These are phyloP conservation scores for Bungarus multicinctus DNA, from an alignment of 2,113 vertebrate species.

Conservation along the genomic window DNA sequence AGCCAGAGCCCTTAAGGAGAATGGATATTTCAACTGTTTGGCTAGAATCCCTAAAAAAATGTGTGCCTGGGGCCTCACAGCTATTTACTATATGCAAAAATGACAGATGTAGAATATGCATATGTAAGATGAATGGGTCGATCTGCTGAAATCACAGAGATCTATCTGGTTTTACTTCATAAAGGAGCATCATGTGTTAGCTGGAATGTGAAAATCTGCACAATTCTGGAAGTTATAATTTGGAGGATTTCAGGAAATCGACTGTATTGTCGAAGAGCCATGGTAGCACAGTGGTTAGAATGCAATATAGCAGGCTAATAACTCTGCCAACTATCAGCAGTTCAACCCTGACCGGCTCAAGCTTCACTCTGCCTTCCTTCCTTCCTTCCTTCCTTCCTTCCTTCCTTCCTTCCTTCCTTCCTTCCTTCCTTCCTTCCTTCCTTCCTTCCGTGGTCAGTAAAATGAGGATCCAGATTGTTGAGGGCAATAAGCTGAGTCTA, in stretches of 20 bases:
- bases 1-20: conserved; percentile 38
- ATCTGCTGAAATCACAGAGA: conserved; percentile 28
- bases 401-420: no score
- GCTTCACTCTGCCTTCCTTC: not conserved
- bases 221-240: not conserved
- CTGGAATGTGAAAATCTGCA: not conserved
- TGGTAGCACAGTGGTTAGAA: not conserved
- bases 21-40: conserved; percentile 35
- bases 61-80: conserved; percentile 21
- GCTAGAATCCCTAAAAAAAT: conserved; percentile 24
- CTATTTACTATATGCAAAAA: conserved; percentile 9
- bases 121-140: conserved; percentile 17
- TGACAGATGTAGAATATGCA: conserved; percentile 11
- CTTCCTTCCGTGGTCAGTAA: not conserved
- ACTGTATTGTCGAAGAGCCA: not conserved
- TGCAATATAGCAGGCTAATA: not conserved
- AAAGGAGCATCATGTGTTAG: not conserved
- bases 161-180: not conserved
- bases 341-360: fast-evolving
- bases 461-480: not conserved
- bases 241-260: not conserved
- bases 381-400: no score
- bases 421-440: no score
- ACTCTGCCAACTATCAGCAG: not conserved
- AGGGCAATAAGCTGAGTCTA: not conserved